Conservation (phyloP, 1,140 invertebrate species). For the Trichonephila inaurata region DNA sequence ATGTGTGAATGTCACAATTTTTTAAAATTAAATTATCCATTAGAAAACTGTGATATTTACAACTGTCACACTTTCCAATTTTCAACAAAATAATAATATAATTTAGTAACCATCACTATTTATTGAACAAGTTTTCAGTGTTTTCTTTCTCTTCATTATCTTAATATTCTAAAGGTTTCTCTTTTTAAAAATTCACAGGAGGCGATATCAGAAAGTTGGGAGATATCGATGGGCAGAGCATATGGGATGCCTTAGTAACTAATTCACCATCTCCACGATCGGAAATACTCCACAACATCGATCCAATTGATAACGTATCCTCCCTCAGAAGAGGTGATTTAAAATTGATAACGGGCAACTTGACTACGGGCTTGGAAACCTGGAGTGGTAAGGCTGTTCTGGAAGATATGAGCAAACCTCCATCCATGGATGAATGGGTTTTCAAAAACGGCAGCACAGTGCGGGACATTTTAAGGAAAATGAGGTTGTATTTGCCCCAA, state of each 20-base stretch:
- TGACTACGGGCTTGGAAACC: not conserved
- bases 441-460: not conserved
- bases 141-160: no score
- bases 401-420: slow-evolving; percentile 14
- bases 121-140: no score
- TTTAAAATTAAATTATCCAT: no score
- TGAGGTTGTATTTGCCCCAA: not conserved
- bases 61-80: no score
- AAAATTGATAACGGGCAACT: slow-evolving; percentile 86
- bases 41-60: no score
- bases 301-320: not conserved
- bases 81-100: no score
- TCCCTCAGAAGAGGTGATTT: slow-evolving; percentile 88
- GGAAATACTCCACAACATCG: slow-evolving; percentile 87
- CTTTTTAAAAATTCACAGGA: slow-evolving; percentile 76
- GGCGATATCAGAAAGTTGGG: slow-evolving; percentile 81
- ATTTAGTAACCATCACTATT: no score
- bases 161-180: no score
- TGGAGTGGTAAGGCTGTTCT: slow-evolving; percentile 82
- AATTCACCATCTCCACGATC: slow-evolving; percentile 84
- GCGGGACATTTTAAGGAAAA: not conserved
- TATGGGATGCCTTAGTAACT: slow-evolving; percentile 87
- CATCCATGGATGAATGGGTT: slow-evolving; percentile 25
- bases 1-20: no score
- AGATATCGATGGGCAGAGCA: slow-evolving; percentile 88